Base-by-base conservation (phyloP, 2,888 invertebrate species). In the Ischnus inquisitorius region DNA sequence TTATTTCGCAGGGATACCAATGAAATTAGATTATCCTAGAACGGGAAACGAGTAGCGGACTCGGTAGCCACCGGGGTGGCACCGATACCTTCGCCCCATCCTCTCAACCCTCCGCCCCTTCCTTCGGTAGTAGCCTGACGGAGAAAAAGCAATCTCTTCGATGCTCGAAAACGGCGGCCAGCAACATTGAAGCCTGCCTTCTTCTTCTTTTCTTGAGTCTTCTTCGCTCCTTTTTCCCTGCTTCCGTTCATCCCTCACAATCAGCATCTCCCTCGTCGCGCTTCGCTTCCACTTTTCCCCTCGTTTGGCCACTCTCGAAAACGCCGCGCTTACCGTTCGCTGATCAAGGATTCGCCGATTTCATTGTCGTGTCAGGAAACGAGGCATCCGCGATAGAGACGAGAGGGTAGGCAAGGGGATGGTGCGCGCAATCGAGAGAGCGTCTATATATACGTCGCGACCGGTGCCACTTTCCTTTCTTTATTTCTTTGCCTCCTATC, bases 281-380 rank as follows among this genome's bases (percentile, higher is more conserved):
- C 67, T 78, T 64, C 60, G n/a, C 12, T 3, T 10, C 46, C 14
- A 16, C 71, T 46, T 22, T n/a, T 54, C n/a, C 10, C 16, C 57
- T 34, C 41, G 75, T 51, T 19, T 16, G 19, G 65, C 14, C 34
- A 34, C 72, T 43, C 25, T 60, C 43, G 60, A 41, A 79, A 34
- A 34, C 6, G 16, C 72, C 43, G 39, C 34, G 34, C 34, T 4
- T 8, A 39, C 39, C 84, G 85, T 88, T 72, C 85, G 82, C 83
- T 84, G 89, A 90, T 89, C 89, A 84, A 87, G 88, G 85, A 88
- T 89, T 88, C 88, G 75, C 83, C 89, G 90, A 89, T 90, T 88
- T 89, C 89, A 90, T 92, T 90, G 90, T 90, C 90, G 88, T 88
- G 83, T 87, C 83, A 83, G 69, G 86, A 90, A 90, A 90, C 90